These are phyloP conservation scores for Halyomorpha halys DNA, from an alignment of 1,140 invertebrate species.

Conservation along the genomic window DNA sequence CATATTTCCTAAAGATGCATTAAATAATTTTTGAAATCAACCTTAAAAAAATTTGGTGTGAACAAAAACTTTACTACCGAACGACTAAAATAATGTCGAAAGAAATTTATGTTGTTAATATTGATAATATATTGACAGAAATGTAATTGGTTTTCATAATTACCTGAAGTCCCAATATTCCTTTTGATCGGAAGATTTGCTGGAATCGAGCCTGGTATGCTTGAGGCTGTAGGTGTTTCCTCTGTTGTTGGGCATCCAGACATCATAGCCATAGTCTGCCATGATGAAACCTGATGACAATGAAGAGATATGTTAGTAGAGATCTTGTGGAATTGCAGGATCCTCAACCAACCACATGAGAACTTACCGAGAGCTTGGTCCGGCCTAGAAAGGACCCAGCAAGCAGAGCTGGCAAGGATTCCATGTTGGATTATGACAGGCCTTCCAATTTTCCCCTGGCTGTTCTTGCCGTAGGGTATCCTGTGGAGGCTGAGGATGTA, in stretches of 20 bases:
- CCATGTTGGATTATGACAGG: slow-evolving; percentile 64
- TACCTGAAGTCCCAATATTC: slow-evolving; percentile 36
- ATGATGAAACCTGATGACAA: slow-evolving; percentile 45
- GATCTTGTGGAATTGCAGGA: not conserved
- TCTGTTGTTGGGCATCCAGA: slow-evolving; percentile 46
- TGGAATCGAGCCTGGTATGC: slow-evolving; percentile 3
- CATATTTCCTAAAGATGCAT: too few species aligned
- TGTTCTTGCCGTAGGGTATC: slow-evolving; percentile 42
- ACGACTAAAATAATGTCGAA: too few species aligned
- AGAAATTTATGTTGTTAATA: too few species aligned
- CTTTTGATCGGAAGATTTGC: not conserved
- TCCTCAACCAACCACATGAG: too few species aligned
- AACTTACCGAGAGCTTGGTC: slow-evolving; percentile 38
- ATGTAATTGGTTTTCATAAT: too few species aligned
- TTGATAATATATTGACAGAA: too few species aligned
- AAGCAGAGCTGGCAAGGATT: slow-evolving; percentile 57
- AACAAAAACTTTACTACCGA: too few species aligned
- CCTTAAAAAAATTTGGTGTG: too few species aligned
- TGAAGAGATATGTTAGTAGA: too few species aligned
- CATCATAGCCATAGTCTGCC: slow-evolving; percentile 57
- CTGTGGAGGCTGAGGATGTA: slow-evolving; percentile 61
- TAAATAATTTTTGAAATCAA: too few species aligned
- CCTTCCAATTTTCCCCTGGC: not conserved
- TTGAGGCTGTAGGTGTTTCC: slow-evolving; percentile 32
- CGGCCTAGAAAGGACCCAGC: slow-evolving; percentile 61